Base-by-base conservation (phyloP, 2,888 invertebrate genomes). In the Athalia circularis region DNA sequence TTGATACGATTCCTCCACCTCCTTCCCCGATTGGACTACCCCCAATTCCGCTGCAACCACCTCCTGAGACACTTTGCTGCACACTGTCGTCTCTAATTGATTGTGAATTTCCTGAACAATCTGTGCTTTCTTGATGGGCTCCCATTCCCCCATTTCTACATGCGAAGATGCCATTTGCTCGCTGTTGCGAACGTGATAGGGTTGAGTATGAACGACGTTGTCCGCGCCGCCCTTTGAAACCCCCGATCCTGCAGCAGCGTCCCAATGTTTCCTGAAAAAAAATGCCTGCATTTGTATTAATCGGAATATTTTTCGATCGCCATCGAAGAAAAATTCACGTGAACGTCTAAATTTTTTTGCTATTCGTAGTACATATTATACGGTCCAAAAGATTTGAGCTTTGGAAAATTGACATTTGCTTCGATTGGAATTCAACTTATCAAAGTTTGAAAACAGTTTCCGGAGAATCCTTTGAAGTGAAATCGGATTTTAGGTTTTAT, bases 161-260 rank as follows among this genome's bases (percentile, higher is more conserved):
- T 90, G 92, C 91, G 91, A 91, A 90, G 88, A 88, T 86, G 83
- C 89, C 80, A 86, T 90, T 87, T 89, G 91, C 86, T 91, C 91
- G 90, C 83, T 91, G 91, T 85, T 90, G 91, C 1, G 92, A 90
- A 84, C 94, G 89, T 77, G 93, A 92, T 85, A 94, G 88, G 78
- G 93, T 91, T 80, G 93, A 92, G 90, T 94, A 94, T 59, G 93
- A 92, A 84, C 92, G 91, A 82, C 92, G 91, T 84, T 93, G 91
- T 64, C 86, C 86, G 15, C 86, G 86, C 29, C 75, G 48, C 4
- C 75, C 80, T 5, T 80, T 78, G 11, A 87, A 83, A 0, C 85
- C 77, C 83, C 83, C 65, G 83, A 90, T 79, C 79, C 88, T 91
- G 87, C 92, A 93, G 78, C 87, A 90, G 45, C 90, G 89, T 79